These are phyloP conservation scores for Vandiemenella viatica DNA, from an alignment of 2,888 invertebrate species.

Conservation along the genomic window DNA sequence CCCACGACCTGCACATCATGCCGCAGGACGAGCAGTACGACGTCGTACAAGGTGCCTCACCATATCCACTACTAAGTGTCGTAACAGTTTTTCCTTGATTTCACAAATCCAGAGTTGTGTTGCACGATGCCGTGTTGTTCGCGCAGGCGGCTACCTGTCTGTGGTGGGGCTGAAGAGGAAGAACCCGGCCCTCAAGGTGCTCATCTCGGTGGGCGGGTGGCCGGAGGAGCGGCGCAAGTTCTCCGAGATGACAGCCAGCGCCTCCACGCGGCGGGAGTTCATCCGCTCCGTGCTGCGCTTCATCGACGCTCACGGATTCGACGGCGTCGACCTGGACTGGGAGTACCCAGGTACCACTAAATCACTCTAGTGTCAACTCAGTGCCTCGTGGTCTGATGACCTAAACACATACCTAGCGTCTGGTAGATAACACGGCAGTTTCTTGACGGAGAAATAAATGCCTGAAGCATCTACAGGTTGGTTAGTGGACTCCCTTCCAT, in stretches of 20 bases:
- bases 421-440: no score
- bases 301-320: constrained; percentile 56
- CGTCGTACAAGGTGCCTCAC: constrained; percentile 44
- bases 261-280: constrained; percentile 36
- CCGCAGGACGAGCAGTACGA: constrained; percentile 56
- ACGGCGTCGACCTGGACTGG: constrained; percentile 74
- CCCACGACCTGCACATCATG: constrained; percentile 42
- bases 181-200: constrained; percentile 49
- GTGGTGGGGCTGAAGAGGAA: constrained; percentile 49
- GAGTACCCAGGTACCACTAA: constrained; percentile 48
- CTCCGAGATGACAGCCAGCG: constrained; percentile 43
- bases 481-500: no score
- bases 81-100: no score
- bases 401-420: no score
- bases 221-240: constrained; percentile 46
- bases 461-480: no score
- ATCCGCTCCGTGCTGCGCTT: constrained; percentile 48
- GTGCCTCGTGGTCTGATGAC: no score
- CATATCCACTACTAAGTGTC: background rate
- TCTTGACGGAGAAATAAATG: no score
- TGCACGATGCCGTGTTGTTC: background rate
- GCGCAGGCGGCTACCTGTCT: constrained; percentile 59
- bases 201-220: constrained; percentile 58
- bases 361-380: background rate
- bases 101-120: background rate